Base-by-base conservation (phyloP, 1,140 invertebrate genomes). In the Penaeus vannamei region DNA sequence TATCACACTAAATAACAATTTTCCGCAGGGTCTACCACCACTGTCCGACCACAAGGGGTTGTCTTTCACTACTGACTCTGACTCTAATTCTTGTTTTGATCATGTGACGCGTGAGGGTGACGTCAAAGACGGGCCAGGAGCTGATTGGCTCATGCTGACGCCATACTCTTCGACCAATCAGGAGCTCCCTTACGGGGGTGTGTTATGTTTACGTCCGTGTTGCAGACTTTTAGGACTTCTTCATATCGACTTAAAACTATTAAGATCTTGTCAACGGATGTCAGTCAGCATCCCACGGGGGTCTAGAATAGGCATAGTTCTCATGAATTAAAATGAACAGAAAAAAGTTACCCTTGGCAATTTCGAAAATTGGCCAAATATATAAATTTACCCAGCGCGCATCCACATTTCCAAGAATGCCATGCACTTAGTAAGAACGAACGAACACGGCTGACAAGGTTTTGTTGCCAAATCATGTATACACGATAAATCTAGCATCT, bases 61-160 rank as follows among this genome's bases (percentile, higher is more conserved):
- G 82, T 89, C 87, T 89, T 85, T 89, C 87, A 89, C 87, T 89
- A 89, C 82, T 84, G 46, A 84, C 87, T 85, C 76, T 77, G 23
- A 53, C 46, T 53, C 46, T 53, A 77, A 84, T 84, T 88, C 81
- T 89, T 89, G 87, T 89, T 89, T 84, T 84, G 87, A 89, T 89
- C 87, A 89, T 89, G 87, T 77, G 87, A 89, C 87, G 29, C 29
- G 82, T 79, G 86, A 80, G 85, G 81, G 69, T 89, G 87, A 89
- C 87, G 87, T 85, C 42, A 89, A 81, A 14, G 60, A 1, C 12
- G 42, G 32, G 42, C 14, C 20, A 36, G 2, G 17, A 82, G 60
- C 64, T 64, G 36, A 87, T 82, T 81, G 77, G 77, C 79, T 29
- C 62, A 32, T 29, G 60, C 79, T 89, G 82, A 84, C 82, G 87